These are phyloP conservation scores for Dimorphilus gyrociliatus DNA, from an alignment of 2,888 invertebrate genomes.

Conservation along the genomic window DNA sequence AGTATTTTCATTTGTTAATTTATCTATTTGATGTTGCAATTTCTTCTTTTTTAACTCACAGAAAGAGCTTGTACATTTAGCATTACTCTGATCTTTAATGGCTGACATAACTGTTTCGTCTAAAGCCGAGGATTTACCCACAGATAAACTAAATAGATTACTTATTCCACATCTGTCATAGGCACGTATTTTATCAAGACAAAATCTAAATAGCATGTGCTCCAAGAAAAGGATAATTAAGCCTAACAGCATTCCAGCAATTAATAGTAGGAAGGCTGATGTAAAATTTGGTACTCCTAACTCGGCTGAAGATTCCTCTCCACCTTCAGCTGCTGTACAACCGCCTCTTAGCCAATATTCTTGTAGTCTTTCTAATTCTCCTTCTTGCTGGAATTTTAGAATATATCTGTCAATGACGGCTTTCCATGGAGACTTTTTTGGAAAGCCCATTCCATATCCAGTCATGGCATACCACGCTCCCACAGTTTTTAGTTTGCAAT, in stretches of 20 bases:
- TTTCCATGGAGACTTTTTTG: conserved; percentile 56
- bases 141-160: conserved; percentile 75
- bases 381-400: conserved; percentile 24
- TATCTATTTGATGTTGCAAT: too few relatives aligned
- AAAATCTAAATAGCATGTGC: conserved; percentile 81
- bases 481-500: conserved; percentile 77
- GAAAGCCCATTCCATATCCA: conserved; percentile 89
- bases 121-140: conserved; percentile 63
- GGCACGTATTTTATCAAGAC: conserved; percentile 25
- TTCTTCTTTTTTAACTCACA: too few relatives aligned
- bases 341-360: conserved; percentile 89
- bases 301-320: conserved; percentile 48
- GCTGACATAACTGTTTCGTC: conserved; percentile 61
- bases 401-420: conserved; percentile 25
- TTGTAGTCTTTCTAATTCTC: conserved; percentile 80
- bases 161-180: conserved; percentile 72
- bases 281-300: conserved; percentile 62
- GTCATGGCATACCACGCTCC: conserved; percentile 99
- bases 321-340: conserved; percentile 72
- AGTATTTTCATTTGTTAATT: too few relatives aligned
- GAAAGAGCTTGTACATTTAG: too few relatives aligned
- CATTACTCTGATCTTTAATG: too few relatives aligned
- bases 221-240: conserved; percentile 71
- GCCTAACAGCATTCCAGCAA: conserved; percentile 80
- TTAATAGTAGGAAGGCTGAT: conserved; percentile 83